Evolutionary conservation across 2,797 vertebrate species (phyloP), one percentile per base, ranked within the genome.

Genomic region (Antrozous pallidus): DNA sequence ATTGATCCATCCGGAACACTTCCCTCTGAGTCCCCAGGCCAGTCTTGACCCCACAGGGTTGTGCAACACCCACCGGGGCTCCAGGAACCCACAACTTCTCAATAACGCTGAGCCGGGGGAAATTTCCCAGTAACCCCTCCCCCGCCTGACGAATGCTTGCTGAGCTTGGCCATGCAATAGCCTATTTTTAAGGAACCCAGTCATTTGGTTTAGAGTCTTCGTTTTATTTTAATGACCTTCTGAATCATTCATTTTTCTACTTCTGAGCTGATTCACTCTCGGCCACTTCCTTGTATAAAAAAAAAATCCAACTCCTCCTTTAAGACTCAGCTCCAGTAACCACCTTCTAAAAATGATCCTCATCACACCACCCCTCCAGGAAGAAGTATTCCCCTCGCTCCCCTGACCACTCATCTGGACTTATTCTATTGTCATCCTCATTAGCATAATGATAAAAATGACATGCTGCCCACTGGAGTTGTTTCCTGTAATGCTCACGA

Each of bases 101-200:
- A 90, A 86, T 95, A 94, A 67, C 91, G 94, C 97, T 95, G 95
- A 94, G 90, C 78, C 11, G 88, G 26, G 95, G 40, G 94, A 95
- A 91, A 90, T 95, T 97, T 97, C 95, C 97, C 96, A 96, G 95
- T 94, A 97, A 74, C 51, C 71, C 95, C 92, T 85, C 96, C 93
- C 75, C 92, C 0, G 69, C 58, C 96, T 97, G 97, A 97, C 95
- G 95, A 97, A 97, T 3, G 3, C 94, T 78, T 38, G 65, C 94
- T 85, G 51, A 73, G 38, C 88, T 36, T 58, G 86, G 82, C 81
- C 69, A 24, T 71, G 90, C 75, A 77, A 88, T 31, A 54, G 56
- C 84, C 95, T 95, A 94, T 96, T 97, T 97, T 97, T 97, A 95
- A 96, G 95, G 96, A 96, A 87, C 40, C 81, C 38, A 95, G 95